Evolutionary conservation across 2,113 vertebrate species (phyloP).

Genomic region (Hemiscyllium ocellatum): DNA sequence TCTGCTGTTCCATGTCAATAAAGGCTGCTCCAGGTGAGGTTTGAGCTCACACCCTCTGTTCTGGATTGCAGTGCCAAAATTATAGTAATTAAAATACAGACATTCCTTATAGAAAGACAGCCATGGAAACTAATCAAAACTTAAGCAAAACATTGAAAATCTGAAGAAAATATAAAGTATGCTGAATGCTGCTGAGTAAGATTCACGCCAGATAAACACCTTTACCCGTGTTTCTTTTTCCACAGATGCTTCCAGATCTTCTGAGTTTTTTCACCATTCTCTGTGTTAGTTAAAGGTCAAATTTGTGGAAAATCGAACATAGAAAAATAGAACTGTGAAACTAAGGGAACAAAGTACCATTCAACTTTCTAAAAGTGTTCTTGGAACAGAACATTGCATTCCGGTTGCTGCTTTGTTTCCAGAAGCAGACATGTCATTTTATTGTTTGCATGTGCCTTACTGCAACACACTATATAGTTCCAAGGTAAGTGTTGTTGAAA

Average conservation of each 20-base stretch:
- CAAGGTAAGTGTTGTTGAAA: neutral
- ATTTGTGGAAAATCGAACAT: neutral
- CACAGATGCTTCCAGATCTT: too few species aligned
- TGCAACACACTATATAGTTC: neutral
- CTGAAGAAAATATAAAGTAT: too few species aligned
- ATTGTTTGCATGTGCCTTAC: neutral
- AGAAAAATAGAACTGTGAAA: neutral
- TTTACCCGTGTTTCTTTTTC: too few species aligned
- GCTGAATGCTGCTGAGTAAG: too few species aligned
- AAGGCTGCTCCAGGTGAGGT: too few species aligned
- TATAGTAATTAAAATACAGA: neutral
- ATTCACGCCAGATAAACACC: too few species aligned
- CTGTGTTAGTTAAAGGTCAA: too few species aligned
- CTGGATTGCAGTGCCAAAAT: neutral
- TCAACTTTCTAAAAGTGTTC: neutral
- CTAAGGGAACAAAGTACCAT: neutral
- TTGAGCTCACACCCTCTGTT: neutral
- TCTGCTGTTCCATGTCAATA: too few species aligned
- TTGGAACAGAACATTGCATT: neutral
- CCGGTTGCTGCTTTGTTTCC: neutral
- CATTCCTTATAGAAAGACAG: neutral
- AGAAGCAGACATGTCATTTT: neutral
- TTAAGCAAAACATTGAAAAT: too few species aligned
- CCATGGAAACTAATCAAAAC: neutral
- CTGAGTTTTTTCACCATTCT: too few species aligned